Evolutionary conservation across 2,888 invertebrate species (phyloP), one percentile per base, ranked within the genome.

Genomic region (Netelia fuscicornis): DNA sequence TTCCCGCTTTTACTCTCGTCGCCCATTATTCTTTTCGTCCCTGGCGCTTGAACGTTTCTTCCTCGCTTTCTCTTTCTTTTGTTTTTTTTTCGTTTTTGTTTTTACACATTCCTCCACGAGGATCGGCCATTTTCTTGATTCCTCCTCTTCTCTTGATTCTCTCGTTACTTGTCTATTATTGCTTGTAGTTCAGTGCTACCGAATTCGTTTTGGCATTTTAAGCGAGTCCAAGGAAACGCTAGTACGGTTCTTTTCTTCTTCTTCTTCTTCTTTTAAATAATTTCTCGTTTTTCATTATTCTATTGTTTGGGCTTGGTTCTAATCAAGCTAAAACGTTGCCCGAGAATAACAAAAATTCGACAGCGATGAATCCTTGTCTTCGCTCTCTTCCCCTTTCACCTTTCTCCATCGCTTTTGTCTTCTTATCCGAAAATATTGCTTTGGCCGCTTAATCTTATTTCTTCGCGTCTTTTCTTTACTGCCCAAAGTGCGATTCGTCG

Each of bases 171-270:
- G 81, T 88, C 89, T 90, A 92, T 92, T 93, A 93, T 93, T 93
- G 93, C 93, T 93, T 93, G 86, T 90, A 90, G 87, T 90, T 91
- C 91, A 91, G 90, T 91, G 91, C 90, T 92, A 92, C 88, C 90
- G 90, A 91, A 91, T 91, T 91, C 83, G 89, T 90, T 93, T 93
- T 93, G 92, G 92, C 92, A 92, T 92, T 91, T 86, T 90, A 89
- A 91, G 90, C 89, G 89, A 91, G 90, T 92, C 89, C 90, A 90
- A 3, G 88, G 90, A 91, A 91, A 89, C 90, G 58, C 77, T 23
- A 42, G 64, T 72, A 56, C 62, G 67, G 42, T 62, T 42, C 23
- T 60, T 72, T 17, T 44, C 2, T 8, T 68, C 48, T 23, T 64
- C 2, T 37, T 65, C 30, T 37, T 37, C 37, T 30, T 37, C 17